phyloP scores from a whole-genome alignment of 2,888 invertebrate genomes.

The Candidula unifasciata region DNA sequence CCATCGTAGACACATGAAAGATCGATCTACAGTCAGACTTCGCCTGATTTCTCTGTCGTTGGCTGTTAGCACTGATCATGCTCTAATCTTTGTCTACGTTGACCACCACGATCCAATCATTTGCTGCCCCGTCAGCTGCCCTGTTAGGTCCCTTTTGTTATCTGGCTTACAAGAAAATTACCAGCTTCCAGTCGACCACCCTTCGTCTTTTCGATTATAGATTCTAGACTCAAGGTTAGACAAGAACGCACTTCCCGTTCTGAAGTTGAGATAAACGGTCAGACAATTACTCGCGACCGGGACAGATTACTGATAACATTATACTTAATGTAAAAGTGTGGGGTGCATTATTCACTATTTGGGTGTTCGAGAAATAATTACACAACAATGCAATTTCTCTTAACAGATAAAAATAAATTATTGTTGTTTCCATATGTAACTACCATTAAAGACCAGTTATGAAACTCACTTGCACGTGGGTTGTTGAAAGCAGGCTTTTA shows the following conservation, averaged over 20 bases:
- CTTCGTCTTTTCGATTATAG: slow-evolving; percentile 29
- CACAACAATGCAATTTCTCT: no score
- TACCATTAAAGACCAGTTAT: no score
- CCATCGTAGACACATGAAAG: background rate
- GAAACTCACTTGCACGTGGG: no score
- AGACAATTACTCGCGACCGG: slow-evolving; percentile 6
- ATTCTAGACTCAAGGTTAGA: slow-evolving; percentile 18
- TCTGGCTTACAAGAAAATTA: slow-evolving; percentile 18
- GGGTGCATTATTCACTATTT: no score
- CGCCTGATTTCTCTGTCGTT: background rate
- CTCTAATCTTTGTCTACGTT: slow-evolving; percentile 11
- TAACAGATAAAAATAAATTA: no score
- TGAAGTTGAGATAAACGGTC: background rate
- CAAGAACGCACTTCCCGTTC: slow-evolving; percentile 10
- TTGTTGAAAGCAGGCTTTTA: no score
- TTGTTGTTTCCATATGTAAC: no score
- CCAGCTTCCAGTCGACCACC: slow-evolving; percentile 24
- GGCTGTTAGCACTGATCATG: background rate
- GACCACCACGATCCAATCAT: slow-evolving; percentile 3
- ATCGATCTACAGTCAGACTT: background rate
- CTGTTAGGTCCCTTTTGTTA: slow-evolving; percentile 7
- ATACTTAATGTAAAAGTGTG: no score
- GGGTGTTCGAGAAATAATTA: no score
- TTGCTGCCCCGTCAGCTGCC: background rate
- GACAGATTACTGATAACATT: background rate